Evolutionary conservation across 2,113 vertebrate species (phyloP), one percentile per base, ranked within the genome.

Genomic region (Nestor notabilis): DNA sequence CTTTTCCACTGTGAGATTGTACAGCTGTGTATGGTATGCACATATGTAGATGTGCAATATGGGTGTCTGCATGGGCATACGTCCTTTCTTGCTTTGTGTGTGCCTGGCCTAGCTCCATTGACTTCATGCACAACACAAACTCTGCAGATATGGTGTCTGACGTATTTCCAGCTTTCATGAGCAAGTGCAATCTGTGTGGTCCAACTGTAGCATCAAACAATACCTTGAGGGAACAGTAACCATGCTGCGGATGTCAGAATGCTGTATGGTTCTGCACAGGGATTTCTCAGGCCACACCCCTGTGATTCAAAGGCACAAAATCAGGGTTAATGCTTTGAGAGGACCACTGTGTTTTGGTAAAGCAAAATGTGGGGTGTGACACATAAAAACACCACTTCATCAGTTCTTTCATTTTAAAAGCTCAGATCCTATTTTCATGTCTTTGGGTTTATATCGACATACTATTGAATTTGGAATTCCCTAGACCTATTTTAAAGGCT

Each of bases 261-360:
- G 1, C 7, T 0, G 0, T 47, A 47, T 61, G 19, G 5, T n/a
- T 56, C 69, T 55, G 16, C 6, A 2, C 2, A 1, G 46, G 47
- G 55, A 61, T 85, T 91, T 74, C 71, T 77, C 72, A 18, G 7
- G 28, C 53, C 63, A 49, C 70, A 70, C 43, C 49, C 11, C 76
- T 11, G 13, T 1, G 16, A 80, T 68, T 41, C 49, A 10, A 31
- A 75, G 68, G 17, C 29, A n/a, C 86, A 89, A 94, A 91, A 47
- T 44, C 37, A 5, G 43, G 44, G 53, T 81, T 49, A 50, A 60
- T 0, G 0, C 29, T 46, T 64, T 17, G 63, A 77, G 61, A 83
- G n/a, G 27, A 44, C 28, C 20, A 5, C n/a, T 28, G 16, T 68
- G 41, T 86, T 93, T 66, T 43, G 52, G 21, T 47, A 53, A 24